Percentiles rank a stretch among this genome's conserved stretches.
Evolutionary conservation across 1,140 invertebrate species (phyloP).

Genomic region (Scaptomyza pallida): DNA sequence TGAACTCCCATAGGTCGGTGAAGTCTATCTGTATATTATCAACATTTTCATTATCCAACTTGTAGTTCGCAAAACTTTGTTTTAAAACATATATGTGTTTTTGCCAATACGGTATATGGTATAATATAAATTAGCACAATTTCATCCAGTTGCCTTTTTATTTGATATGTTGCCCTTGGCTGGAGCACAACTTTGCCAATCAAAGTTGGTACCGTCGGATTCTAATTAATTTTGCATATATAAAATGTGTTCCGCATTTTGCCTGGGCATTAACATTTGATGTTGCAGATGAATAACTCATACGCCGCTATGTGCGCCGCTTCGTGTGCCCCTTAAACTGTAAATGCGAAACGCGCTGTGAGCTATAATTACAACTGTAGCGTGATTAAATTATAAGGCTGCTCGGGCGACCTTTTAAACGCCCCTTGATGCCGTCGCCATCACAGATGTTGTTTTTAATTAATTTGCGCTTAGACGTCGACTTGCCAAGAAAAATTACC

Average conservation of each 20-base stretch:
- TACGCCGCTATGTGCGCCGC: constrained; percentile 40
- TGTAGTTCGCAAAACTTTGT: neutral
- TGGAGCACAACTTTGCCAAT: neutral
- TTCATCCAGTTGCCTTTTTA: neutral
- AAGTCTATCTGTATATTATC: neutral
- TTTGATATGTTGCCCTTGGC: neutral
- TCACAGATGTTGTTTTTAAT: constrained; percentile 66
- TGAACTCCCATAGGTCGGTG: too few species aligned
- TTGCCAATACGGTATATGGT: too few species aligned
- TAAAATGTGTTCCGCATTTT: constrained; percentile 14
- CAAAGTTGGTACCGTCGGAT: neutral
- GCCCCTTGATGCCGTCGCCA: constrained; percentile 12
- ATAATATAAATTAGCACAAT: constrained; percentile 2
- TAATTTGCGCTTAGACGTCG: constrained; percentile 60
- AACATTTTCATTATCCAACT: neutral
- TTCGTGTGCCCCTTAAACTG: constrained; percentile 1
- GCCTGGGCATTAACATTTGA: constrained; percentile 44
- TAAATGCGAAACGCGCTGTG: constrained; percentile 19
- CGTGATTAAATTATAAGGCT: constrained; percentile 67
- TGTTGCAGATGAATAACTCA: constrained; percentile 58
- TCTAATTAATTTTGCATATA: constrained; percentile 58
- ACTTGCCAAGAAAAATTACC: constrained; percentile 55
- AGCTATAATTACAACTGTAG: constrained; percentile 40
- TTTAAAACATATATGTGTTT: neutral
- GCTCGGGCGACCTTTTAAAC: constrained; percentile 22